Evolutionary conservation across 2,888 invertebrate genomes (phyloP).

Genomic region (Pachymerium ferrugineum): DNA sequence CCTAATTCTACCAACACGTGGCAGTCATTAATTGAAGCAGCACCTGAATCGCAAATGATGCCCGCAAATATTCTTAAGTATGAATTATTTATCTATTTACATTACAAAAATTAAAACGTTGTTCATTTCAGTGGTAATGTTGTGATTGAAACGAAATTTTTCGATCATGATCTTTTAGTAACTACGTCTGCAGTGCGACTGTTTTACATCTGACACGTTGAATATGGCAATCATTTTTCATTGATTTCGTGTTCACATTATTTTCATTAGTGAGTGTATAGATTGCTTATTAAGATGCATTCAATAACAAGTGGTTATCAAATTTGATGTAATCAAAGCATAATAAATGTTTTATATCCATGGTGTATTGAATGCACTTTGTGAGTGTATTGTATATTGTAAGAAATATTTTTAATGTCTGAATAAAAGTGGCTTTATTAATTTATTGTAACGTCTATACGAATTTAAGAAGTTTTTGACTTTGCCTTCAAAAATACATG

Average conservation of each 20-base stretch:
- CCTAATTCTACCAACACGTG: conserved; percentile 98
- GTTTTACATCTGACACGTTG: conserved; percentile 75
- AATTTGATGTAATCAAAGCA: no score
- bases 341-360: no score
- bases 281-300: no score
- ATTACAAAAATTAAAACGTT: conserved; percentile 37
- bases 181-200: conserved; percentile 91
- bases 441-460: no score
- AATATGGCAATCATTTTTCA: background rate
- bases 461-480: no score
- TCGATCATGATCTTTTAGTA: conserved; percentile 86
- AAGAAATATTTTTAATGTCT: no score
- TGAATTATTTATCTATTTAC: background rate
- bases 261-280: no score
- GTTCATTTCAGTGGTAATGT: conserved; percentile 77
- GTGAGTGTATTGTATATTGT: no score
- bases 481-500: no score
- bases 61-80: conserved; percentile 96
- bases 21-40: conserved; percentile 98
- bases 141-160: conserved; percentile 94
- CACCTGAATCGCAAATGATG: conserved; percentile 99
- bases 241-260: background rate
- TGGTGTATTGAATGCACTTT: no score
- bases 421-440: no score
- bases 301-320: no score